phyloP scores from a whole-genome alignment of 2,113 vertebrate genomes.

The Scomber colias region DNA sequence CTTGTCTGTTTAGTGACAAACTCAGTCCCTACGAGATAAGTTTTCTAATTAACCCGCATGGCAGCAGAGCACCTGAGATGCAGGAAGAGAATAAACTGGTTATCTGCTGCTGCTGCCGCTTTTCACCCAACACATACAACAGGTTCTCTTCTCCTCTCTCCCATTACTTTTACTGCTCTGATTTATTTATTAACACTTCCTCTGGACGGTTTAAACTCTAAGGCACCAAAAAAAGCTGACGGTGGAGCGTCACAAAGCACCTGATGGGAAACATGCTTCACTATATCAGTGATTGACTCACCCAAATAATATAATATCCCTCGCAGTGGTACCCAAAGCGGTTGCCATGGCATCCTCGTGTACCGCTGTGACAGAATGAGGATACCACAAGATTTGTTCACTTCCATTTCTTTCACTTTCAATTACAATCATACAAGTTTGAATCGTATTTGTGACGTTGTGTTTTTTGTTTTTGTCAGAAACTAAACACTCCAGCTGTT shows the following conservation, averaged over 20 bases:
- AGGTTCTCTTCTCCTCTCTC: background rate
- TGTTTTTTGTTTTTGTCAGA: slow-evolving; percentile 79
- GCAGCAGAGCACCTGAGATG: slow-evolving; percentile 81
- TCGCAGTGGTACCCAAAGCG: no score
- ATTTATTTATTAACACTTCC: slow-evolving; percentile 6
- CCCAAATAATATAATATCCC: no score
- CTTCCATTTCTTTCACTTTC: no score
- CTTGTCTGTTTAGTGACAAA: slow-evolving; percentile 82
- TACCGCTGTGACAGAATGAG: no score
- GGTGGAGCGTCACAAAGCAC: background rate
- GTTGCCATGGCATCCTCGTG: no score
- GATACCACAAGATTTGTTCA: no score
- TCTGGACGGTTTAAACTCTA: slow-evolving; percentile 14
- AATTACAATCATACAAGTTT: no score
- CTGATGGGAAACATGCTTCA: no score
- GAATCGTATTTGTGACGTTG: background rate
- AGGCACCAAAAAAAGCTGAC: background rate
- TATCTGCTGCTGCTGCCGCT: slow-evolving; percentile 29
- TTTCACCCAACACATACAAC: slow-evolving; percentile 42
- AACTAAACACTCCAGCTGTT: slow-evolving; percentile 92
- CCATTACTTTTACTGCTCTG: slow-evolving; percentile 19
- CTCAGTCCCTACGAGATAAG: slow-evolving; percentile 90
- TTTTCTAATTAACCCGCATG: slow-evolving; percentile 96
- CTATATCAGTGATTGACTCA: no score
- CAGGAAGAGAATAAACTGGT: slow-evolving; percentile 58